These are phyloP conservation scores for Alviniconcha marisindica DNA, from an alignment of 1,140 invertebrate genomes.

Conservation along the genomic window DNA sequence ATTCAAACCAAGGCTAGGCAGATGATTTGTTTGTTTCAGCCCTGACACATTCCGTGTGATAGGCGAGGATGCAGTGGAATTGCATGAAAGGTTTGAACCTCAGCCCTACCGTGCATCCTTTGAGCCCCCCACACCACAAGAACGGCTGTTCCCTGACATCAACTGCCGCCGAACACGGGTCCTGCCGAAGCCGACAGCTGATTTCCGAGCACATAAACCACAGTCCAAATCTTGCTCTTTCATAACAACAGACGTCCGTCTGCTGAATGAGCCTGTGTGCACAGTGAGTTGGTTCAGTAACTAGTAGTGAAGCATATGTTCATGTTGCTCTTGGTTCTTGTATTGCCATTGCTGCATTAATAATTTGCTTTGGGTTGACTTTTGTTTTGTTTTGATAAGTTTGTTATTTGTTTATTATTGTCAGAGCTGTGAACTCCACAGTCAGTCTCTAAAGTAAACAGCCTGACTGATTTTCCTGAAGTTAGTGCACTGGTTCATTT, in stretches of 20 bases:
- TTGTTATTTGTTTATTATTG: too few relatives aligned
- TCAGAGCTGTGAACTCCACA: too few relatives aligned
- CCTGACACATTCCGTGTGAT: constrained; percentile 72
- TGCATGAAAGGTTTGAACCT: constrained; percentile 48
- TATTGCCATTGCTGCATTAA: too few relatives aligned
- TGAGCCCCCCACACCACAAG: constrained; percentile 49
- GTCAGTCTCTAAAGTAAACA: too few relatives aligned
- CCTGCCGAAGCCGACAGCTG: constrained; percentile 57
- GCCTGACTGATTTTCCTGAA: too few relatives aligned
- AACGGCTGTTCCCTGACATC: constrained; percentile 55
- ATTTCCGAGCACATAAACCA: constrained; percentile 67
- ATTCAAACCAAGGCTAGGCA: too few relatives aligned
- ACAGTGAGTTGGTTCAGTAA: constrained; percentile 57
- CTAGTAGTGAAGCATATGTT: too few relatives aligned
- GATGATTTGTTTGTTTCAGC: constrained; percentile 55
- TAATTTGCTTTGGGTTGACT: too few relatives aligned
- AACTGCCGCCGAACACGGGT: constrained; percentile 58
- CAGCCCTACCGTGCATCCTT: constrained; percentile 45
- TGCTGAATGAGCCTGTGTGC: constrained; percentile 72
- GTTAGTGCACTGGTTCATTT: too few relatives aligned
- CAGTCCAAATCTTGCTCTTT: constrained; percentile 66
- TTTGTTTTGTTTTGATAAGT: too few relatives aligned
- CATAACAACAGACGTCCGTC: constrained; percentile 64
- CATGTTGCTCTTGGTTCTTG: too few relatives aligned
- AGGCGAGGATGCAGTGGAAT: constrained; percentile 63